phyloP scores from a whole-genome alignment of 1,140 invertebrate species.

The Pogonomyrmex barbatus region DNA sequence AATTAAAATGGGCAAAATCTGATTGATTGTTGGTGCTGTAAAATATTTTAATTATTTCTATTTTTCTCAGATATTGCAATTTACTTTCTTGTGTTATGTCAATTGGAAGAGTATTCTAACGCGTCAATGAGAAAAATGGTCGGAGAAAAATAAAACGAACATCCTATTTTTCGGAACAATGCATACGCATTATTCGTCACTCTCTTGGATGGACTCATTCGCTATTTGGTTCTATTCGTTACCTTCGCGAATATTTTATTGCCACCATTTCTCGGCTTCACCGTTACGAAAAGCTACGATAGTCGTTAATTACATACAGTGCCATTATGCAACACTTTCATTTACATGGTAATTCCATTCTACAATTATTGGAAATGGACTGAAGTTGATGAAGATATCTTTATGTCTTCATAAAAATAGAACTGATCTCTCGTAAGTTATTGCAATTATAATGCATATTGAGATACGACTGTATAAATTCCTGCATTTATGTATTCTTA shows the following conservation, averaged over 20 bases:
- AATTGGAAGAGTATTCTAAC: constrained; percentile 29
- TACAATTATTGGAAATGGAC: constrained; percentile 31
- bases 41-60: constrained; percentile 30
- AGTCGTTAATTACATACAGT: constrained; percentile 66
- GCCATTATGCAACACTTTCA: constrained; percentile 36
- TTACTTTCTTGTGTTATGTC: constrained; percentile 6
- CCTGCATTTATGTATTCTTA: background rate
- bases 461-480: background rate
- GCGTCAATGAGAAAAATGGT: constrained; percentile 40
- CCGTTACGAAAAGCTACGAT: constrained; percentile 29
- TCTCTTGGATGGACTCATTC: constrained; percentile 60
- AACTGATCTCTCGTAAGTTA: background rate
- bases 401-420: background rate
- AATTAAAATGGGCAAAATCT: background rate
- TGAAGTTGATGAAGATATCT: background rate
- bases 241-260: constrained; percentile 65
- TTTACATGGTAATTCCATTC: constrained; percentile 49
- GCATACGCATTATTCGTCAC: constrained; percentile 61
- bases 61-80: constrained; percentile 10
- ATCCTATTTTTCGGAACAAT: constrained; percentile 40
- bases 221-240: constrained; percentile 37
- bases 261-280: constrained; percentile 32
- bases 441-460: background rate
- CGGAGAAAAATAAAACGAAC: background rate
- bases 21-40: background rate